Evolutionary conservation across 2,113 vertebrate species (phyloP), one percentile per base, ranked within the genome.

Genomic region (Callaeas wilsoni): DNA sequence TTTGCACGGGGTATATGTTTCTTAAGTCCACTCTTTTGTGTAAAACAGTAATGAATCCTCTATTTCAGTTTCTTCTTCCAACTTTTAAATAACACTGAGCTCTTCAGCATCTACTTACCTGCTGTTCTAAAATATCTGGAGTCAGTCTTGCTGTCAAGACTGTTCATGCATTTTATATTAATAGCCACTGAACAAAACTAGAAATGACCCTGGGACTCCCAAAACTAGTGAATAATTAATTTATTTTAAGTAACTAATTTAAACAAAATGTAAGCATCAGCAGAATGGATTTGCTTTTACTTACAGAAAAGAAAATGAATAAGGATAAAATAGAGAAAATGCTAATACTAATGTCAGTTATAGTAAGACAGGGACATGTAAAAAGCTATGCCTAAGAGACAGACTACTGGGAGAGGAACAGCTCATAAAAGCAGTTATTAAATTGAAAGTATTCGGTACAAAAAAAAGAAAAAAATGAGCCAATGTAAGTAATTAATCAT

Each of bases 161-260:
- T 30, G 4, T 82, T 91, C 63, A 87, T 79, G 57, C 22, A 85
- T 93, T 94, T 92, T 56, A 33, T 82, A 75, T 82, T 78, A 94
- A 85, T 35, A 67, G 60, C 30, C 78, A 75, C 26, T 64, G 70
- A 82, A 82, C 9, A 69, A 89, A 93, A 55, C 6, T n/a, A 93
- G 29, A 86, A 93, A 85, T 70, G 64, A 95, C 85, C 42, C 39
- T 4, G 3, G 42, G 60, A 85, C 65, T 95, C 56, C 46, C 60
- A 22, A 84, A 4, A 74, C 32, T 91, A 62, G 53, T 93, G 46
- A 94, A 93, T 94, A 82, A 84, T 94, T 92, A 50, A 91, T 68
- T 83, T 62, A 22, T 75, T 75, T 89, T 60, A 68, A 75, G n/a
- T 46, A 82, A 67, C 37, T 84, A 67, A 62, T 81, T 94, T 52